Evolutionary conservation across 2,888 invertebrate genomes (phyloP).

Genomic region (Biston betularia): DNA sequence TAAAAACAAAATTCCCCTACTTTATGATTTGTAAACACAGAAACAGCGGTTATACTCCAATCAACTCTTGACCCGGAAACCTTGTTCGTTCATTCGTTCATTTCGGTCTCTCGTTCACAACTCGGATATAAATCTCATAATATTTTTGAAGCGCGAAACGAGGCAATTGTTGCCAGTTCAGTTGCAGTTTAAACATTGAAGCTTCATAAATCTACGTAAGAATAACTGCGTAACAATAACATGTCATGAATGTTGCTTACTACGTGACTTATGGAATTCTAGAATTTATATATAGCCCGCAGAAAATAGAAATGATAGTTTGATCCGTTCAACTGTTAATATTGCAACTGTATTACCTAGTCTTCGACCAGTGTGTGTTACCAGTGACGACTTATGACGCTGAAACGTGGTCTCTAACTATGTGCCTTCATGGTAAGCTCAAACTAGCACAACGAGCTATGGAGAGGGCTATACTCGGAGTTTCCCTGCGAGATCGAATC

Average conservation of each 20-base stretch:
- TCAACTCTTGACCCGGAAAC: conserved; percentile 68
- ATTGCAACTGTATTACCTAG: background rate
- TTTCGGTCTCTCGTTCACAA: conserved; percentile 50
- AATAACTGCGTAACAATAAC: conserved; percentile 35
- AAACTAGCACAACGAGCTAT: no score
- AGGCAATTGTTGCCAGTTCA: conserved; percentile 48
- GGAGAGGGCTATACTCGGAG: no score
- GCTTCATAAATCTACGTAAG: conserved; percentile 35
- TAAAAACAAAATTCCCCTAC: conserved; percentile 41
- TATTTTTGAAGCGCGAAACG: conserved; percentile 55
- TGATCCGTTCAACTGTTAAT: background rate
- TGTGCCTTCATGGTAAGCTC: no score
- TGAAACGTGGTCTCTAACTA: no score
- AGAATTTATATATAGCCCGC: conserved; percentile 30
- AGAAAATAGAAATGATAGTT: conserved; percentile 10
- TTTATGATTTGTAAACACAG: conserved; percentile 51
- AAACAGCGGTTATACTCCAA: conserved; percentile 29
- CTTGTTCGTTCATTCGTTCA: conserved; percentile 54
- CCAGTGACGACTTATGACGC: no score
- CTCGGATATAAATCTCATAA: conserved; percentile 59
- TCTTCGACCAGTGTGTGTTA: no score
- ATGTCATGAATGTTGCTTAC: conserved; percentile 36
- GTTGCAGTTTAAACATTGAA: conserved; percentile 41
- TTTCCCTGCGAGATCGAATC: no score
- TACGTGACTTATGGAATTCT: conserved; percentile 38